Conservation (phyloP, 2,113 vertebrate genomes). For the Colossoma macropomum region DNA sequence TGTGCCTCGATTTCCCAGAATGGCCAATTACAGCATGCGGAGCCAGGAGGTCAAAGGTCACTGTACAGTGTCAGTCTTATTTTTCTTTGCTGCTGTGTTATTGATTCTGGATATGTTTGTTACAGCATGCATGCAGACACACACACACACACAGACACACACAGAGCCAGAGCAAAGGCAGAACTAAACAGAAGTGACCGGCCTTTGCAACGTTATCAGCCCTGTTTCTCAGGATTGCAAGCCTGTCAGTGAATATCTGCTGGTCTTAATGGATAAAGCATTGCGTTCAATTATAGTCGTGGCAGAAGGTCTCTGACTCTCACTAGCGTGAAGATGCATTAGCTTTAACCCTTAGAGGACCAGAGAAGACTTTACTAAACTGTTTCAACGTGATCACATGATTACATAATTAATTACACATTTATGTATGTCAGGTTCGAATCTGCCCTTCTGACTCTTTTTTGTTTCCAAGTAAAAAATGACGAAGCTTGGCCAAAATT, state of each 20-base stretch:
- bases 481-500: no score
- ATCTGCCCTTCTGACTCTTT: no score
- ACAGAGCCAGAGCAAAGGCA: background rate
- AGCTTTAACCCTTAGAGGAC: no score
- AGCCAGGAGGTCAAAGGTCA: background rate
- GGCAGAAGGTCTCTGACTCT: background rate
- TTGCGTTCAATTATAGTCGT: background rate
- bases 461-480: no score
- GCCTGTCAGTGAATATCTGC: background rate
- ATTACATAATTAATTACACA: no score
- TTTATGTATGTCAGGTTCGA: no score
- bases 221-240: background rate
- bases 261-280: background rate
- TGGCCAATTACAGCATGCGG: background rate
- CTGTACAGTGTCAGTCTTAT: background rate
- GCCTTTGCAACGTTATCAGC: background rate
- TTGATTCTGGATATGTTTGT: conserved; percentile 5
- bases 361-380: no score
- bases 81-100: conserved; percentile 27
- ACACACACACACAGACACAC: background rate
- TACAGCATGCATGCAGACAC: background rate
- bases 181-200: background rate
- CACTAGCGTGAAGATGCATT: background rate
- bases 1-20: background rate
- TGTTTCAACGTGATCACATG: no score